Evolutionary conservation across 2,888 invertebrate genomes (phyloP).

Genomic region (Arrhopalites spinosus): DNA sequence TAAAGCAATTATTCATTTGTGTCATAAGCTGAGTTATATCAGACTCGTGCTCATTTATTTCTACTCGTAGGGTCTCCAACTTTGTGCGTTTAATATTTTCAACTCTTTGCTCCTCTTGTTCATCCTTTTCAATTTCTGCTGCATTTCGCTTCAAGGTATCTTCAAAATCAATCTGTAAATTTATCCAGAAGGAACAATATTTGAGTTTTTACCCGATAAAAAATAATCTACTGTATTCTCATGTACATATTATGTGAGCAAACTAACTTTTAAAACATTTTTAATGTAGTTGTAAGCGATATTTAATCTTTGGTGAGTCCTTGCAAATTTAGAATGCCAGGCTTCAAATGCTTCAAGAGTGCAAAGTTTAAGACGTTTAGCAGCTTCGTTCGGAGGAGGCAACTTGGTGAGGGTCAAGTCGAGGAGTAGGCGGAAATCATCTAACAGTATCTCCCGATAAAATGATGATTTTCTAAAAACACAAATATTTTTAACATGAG

Average conservation of each 20-base stretch:
- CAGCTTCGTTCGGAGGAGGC: conserved; percentile 63
- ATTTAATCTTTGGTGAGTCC: not conserved
- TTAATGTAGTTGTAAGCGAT: conserved; percentile 26
- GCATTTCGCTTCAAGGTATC: conserved; percentile 50
- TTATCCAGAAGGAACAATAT: no score
- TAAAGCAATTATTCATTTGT: conserved; percentile 58
- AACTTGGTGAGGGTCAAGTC: conserved; percentile 62
- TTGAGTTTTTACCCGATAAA: no score
- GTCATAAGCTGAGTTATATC: conserved; percentile 57
- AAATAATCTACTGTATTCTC: not conserved
- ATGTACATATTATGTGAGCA: not conserved
- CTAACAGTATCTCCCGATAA: conserved; percentile 62
- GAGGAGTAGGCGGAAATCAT: conserved; percentile 61
- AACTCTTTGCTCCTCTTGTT: conserved; percentile 23
- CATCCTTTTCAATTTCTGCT: conserved; percentile 33
- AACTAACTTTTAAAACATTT: conserved; percentile 22
- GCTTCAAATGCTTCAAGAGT: conserved; percentile 61
- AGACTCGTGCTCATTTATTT: conserved; percentile 56
- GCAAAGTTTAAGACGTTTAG: conserved; percentile 60
- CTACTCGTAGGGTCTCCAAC: conserved; percentile 30
- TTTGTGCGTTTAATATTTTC: conserved; percentile 30
- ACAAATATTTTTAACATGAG: not conserved
- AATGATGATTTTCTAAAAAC: conserved; percentile 60
- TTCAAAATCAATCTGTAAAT: conserved; percentile 57
- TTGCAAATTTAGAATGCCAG: conserved; percentile 59